These are phyloP conservation scores for Denticeps clupeoides DNA, from an alignment of 2,797 vertebrate genomes.

Conservation along the genomic window DNA sequence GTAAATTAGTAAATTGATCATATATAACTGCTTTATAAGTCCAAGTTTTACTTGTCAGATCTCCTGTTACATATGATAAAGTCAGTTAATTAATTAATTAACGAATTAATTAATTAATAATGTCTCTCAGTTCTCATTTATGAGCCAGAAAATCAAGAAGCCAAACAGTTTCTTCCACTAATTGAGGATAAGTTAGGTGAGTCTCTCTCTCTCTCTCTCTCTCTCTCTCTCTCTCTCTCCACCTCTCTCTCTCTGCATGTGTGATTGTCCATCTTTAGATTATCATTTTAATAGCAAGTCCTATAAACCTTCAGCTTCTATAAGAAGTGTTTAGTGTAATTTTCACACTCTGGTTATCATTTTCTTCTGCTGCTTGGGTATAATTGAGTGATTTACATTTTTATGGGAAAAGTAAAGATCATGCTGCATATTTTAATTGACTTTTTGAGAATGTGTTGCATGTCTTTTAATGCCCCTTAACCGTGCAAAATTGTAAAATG, in stretches of 20 bases:
- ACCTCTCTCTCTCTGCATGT: neutral
- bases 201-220: neutral
- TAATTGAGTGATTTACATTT: slow-evolving; percentile 17
- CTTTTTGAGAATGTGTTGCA: neutral
- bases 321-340: neutral
- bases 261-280: neutral
- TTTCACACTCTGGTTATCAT: neutral
- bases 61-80: too few species aligned
- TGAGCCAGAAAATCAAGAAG: slow-evolving; percentile 68
- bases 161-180: slow-evolving; percentile 61
- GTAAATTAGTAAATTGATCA: too few species aligned
- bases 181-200: slow-evolving; percentile 56
- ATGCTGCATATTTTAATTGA: slow-evolving; percentile 10
- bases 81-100: too few species aligned
- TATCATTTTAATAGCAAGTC: neutral
- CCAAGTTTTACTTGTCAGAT: slow-evolving; percentile 11
- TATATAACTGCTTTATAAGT: too few species aligned
- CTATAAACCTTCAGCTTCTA: slow-evolving; percentile 19
- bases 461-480: neutral
- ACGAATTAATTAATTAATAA: too few species aligned
- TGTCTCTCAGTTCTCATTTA: slow-evolving; percentile 64
- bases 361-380: slow-evolving; percentile 7
- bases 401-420: slow-evolving; percentile 10
- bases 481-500: slow-evolving; percentile 15
- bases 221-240: neutral